Base-by-base conservation (phyloP, 1,140 invertebrate genomes). In the Dinoponera quadriceps region DNA sequence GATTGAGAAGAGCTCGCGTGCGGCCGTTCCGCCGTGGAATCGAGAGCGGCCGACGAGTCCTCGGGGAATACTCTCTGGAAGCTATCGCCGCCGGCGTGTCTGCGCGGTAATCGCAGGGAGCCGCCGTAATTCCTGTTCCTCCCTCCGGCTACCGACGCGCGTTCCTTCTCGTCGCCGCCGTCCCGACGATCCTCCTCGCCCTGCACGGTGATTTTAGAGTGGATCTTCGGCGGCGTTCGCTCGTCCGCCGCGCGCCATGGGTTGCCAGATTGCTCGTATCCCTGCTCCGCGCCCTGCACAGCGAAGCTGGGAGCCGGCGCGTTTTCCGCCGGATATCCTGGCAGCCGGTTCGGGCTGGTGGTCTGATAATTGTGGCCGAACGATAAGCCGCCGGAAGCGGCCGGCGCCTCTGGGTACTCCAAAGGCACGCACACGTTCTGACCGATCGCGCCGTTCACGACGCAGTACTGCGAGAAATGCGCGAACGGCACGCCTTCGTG, bases 1-100 rank as follows among this genome's bases (percentile, higher is more conserved):
- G 91, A 93, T 92, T 93, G 90, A 87, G 83, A 78, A 44, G 87
- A 68, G 65, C 60, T 74, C 4, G 25, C 63, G 11, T 65, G 29
- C 48, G 22, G 33, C 20, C 54, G 65, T 49, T 68, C 66, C 29
- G 48, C 38, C 20, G 18, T 33, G 11, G n/a, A n/a, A n/a, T 27
- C 44, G n/a, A 25, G 60, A 13, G 59, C n/a, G 11, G 57, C 14
- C 14, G 86, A 78, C 63, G 82, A 80, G 55, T 85, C 77, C 72
- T 77, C 85, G 44, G 71, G 75, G 49, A 84, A 65, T 63, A 72
- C 63, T n/a, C 74, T 82, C 60, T 82, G 72, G 29, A 84, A 77
- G 33, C 75, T 48, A 71, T 88, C 48, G 38, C 7, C 63, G 65
- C 49, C 68, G 51, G 25, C 59, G 72, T 51, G 90, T 22, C 22